phyloP scores from a whole-genome alignment of 2,113 vertebrate genomes.

The Corvus moneduloides region DNA sequence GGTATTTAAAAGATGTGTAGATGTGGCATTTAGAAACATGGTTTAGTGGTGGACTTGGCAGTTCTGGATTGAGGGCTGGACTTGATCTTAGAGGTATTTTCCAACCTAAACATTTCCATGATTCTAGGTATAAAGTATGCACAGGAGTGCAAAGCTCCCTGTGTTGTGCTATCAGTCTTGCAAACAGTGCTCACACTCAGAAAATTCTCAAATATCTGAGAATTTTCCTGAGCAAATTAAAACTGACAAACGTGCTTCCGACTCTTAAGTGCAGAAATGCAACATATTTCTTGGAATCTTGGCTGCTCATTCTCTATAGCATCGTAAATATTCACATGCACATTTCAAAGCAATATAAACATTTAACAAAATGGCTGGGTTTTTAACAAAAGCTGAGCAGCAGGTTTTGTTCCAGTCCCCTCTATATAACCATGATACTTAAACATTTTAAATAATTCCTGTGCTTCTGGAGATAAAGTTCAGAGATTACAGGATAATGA shows the following conservation, averaged over 20 bases:
- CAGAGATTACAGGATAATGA: background rate
- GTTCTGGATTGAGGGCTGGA: background rate
- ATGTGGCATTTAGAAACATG: background rate
- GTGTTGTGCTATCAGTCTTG: background rate
- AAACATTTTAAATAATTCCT: background rate
- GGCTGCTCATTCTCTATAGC: background rate
- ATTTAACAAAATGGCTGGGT: background rate
- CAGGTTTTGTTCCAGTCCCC: background rate
- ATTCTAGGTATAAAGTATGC: background rate
- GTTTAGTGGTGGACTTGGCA: background rate
- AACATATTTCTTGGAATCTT: background rate
- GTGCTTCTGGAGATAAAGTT: background rate
- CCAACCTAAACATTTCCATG: background rate
- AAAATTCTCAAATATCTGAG: background rate
- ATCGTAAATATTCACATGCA: background rate
- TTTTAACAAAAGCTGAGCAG: background rate
- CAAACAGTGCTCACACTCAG: background rate
- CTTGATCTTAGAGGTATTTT: background rate
- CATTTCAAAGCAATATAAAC: background rate
- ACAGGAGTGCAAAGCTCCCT: background rate
- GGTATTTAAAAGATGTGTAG: background rate
- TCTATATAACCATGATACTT: background rate
- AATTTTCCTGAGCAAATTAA: background rate
- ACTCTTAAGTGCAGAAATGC: background rate
- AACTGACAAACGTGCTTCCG: fast-evolving